Base-by-base conservation (phyloP, 2,797 vertebrate genomes). In the Cossypha polioptera region DNA sequence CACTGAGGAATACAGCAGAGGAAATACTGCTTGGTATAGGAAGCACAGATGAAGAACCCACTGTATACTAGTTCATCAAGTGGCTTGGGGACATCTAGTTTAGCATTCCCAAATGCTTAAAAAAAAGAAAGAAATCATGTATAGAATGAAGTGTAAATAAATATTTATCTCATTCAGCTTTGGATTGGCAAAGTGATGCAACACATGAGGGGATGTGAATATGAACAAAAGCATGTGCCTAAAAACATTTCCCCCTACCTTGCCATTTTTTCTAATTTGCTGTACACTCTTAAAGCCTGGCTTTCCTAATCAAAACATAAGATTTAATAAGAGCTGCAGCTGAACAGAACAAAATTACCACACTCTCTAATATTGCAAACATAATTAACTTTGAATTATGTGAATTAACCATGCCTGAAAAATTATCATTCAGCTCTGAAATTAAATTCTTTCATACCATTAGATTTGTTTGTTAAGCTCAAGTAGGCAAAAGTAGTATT, bases 381-480 rank as follows among this genome's bases (percentile, higher is more conserved):
- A 97, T 97, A 98, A 98, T 98, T 98, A 98, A 98, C 98, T 98
- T 98, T 98, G 98, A 98, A 98, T 98, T 98, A 98, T 97, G 95
- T 97, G 97, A 98, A 97, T 98, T 98, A 98, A 98, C 97, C 98
- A 95, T 95, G 98, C 97, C 96, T 98, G 97, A 98, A 97, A 98
- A 98, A 98, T 98, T 98, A 98, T 97, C 97, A 97, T 98, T 98
- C 98, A 96, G 90, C 97, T 98, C 96, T 98, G 97, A 98, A 98
- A 98, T 98, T 98, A 98, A 98, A 98, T 98, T 98, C 97, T 97
- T 98, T 98, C 95, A 45, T 98, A 97, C 95, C 97, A 98, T 98
- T 98, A 98, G 97, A 98, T 98, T 98, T 98, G 98, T 98, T 98
- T 98, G 97, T 97, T 97, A 98, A 98, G 94, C 97, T 97, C 97